These are phyloP conservation scores for Gobius niger DNA, from an alignment of 2,113 vertebrate genomes.

Conservation along the genomic window DNA sequence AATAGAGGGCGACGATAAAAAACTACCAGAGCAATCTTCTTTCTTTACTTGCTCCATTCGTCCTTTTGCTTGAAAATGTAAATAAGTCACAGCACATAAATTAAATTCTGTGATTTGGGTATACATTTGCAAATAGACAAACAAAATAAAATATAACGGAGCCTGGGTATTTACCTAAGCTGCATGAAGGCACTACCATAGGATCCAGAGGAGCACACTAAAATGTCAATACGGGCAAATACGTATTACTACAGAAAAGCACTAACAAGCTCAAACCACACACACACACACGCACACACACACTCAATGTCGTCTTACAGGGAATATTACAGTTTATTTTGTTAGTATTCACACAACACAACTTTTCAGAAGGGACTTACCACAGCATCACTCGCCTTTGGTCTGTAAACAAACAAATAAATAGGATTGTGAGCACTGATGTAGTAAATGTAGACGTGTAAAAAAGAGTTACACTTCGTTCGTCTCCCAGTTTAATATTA, in stretches of 20 bases:
- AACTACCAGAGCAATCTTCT: conserved; percentile 35
- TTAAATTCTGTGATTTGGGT: neutral
- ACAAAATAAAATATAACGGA: neutral
- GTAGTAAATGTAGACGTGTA: conserved; percentile 53
- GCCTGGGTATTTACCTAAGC: conserved; percentile 50
- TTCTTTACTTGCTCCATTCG: conserved; percentile 42
- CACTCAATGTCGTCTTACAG: neutral
- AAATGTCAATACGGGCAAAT: conserved; percentile 23
- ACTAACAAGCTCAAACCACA: neutral
- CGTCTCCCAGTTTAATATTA: conserved; percentile 81
- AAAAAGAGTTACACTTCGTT: conserved; percentile 45
- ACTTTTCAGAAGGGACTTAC: conserved; percentile 73
- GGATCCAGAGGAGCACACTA: conserved; percentile 73
- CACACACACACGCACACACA: neutral
- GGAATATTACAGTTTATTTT: neutral
- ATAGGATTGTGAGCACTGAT: conserved; percentile 13
- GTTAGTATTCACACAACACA: conserved; percentile 10
- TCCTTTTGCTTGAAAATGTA: conserved; percentile 31
- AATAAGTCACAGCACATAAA: conserved; percentile 3
- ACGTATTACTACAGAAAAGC: neutral
- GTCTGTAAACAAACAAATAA: conserved; percentile 72
- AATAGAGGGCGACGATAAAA: conserved; percentile 31
- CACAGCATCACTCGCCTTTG: conserved; percentile 76
- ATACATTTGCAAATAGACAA: neutral
- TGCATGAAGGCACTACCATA: conserved; percentile 47